These are phyloP conservation scores for Diglossa cyanea DNA, from an alignment of 2,797 vertebrate genomes.

Conservation along the genomic window DNA sequence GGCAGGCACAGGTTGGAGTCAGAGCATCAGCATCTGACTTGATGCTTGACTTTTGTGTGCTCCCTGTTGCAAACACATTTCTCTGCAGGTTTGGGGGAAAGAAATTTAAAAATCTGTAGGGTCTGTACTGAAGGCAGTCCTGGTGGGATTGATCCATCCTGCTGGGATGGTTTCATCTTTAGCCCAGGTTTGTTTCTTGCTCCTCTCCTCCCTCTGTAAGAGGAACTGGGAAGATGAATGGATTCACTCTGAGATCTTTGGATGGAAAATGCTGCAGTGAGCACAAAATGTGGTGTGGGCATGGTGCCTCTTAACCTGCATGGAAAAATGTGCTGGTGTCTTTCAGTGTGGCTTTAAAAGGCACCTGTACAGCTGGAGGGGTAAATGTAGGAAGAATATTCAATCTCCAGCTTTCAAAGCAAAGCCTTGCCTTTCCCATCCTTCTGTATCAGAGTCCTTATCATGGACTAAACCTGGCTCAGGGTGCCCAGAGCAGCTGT, in stretches of 20 bases:
- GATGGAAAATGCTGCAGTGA: background rate
- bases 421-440: background rate
- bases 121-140: background rate
- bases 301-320: background rate
- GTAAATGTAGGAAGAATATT: background rate
- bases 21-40: background rate
- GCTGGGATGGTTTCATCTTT: background rate
- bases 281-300: background rate
- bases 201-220: background rate
- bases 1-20: background rate
- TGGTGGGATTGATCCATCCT: accelerated
- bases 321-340: background rate
- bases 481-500: background rate
- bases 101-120: accelerated
- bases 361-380: background rate
- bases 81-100: background rate
- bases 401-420: background rate
- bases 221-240: background rate
- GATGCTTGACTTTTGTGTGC: background rate
- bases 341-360: background rate
- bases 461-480: background rate
- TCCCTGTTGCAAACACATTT: background rate
- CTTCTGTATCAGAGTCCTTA: accelerated
- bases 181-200: background rate
- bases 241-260: background rate